Evolutionary conservation across 2,888 invertebrate genomes (phyloP), one percentile per base, ranked within the genome.

Genomic region (Drosophila mulleri): DNA sequence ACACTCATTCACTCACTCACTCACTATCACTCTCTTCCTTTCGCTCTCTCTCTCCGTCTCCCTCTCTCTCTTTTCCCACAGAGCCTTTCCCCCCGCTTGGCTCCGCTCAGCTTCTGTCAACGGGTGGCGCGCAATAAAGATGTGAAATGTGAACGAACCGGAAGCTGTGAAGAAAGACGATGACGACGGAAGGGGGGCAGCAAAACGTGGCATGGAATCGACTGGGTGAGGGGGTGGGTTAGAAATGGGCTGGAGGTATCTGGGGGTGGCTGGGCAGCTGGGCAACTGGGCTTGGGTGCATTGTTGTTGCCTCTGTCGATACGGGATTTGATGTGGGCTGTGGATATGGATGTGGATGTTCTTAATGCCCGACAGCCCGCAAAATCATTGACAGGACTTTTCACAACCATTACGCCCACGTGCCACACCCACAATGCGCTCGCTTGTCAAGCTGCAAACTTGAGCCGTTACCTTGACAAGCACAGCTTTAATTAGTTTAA

Each of bases 401-500:
- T 74, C 68, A 48, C 64, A 53, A 57, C 58, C 67, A 74, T 74
- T 68, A 70, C 71, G 70, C 64, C 67, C 63, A 61, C 57, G 52
- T 65, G 65, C 45, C 48, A 53, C 23, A 23, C 44, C 42, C 18
- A 53, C 50, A 32, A 2, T 2, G 3, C n/a, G 4, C 18, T 2
- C 18, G 20, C 35, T n/a, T 5, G 29, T 4, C 32, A 14, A 35
- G 52, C 52, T 18, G 8, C 35, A 52, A 50, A 32, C 50, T 35
- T 20, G 50, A 50, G 52, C 39, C 6, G 26, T 42, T 45, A 50
- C 45, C 23, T 50, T 59, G 58, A 72, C 69, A 72, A 67, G 78
- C 72, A 54, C 35, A 53, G 68, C 63, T 65, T 78, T 87, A 82
- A 82, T 87, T 87, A 84, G 88, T 82, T 76, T 72, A 82, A 82